A percentile compares a stretch with the other conserved stretches of the same genome.
phyloP scores from a whole-genome alignment of 2,113 vertebrate genomes.

The Centropus unirufus region DNA sequence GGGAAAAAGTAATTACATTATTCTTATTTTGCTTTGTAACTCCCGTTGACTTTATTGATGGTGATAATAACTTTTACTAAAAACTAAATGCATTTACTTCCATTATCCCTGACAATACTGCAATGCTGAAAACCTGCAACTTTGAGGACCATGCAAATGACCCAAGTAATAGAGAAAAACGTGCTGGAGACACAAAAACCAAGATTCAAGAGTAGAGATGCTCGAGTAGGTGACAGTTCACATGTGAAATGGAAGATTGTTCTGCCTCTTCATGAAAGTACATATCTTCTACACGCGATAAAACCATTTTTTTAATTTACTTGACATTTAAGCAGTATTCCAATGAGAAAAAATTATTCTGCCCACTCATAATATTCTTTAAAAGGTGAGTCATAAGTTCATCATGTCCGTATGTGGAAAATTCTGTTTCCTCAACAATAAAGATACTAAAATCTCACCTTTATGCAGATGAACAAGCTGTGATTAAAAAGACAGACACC shows the following conservation, averaged over 20 bases:
- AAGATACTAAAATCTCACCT: neutral
- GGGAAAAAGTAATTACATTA: neutral
- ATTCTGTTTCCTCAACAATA: neutral
- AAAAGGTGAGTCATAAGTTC: neutral
- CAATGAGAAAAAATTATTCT: neutral
- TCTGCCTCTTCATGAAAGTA: neutral
- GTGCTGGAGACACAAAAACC: neutral
- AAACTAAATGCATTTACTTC: neutral
- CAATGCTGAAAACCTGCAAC: neutral
- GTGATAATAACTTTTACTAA: neutral
- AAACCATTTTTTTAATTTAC: neutral
- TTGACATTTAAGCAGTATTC: neutral
- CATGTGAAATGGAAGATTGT: neutral
- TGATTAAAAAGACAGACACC: conserved; percentile 9
- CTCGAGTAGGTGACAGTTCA: neutral
- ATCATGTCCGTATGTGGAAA: neutral
- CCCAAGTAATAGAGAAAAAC: neutral
- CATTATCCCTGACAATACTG: neutral
- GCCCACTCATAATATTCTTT: neutral
- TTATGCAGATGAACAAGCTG: neutral
- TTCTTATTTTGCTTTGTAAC: neutral
- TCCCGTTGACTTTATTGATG: neutral
- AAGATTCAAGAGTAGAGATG: neutral
- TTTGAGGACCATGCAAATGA: neutral
- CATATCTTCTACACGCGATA: neutral